phyloP scores from a whole-genome alignment of 1,140 invertebrate genomes.

The Temnothorax curvispinosus region DNA sequence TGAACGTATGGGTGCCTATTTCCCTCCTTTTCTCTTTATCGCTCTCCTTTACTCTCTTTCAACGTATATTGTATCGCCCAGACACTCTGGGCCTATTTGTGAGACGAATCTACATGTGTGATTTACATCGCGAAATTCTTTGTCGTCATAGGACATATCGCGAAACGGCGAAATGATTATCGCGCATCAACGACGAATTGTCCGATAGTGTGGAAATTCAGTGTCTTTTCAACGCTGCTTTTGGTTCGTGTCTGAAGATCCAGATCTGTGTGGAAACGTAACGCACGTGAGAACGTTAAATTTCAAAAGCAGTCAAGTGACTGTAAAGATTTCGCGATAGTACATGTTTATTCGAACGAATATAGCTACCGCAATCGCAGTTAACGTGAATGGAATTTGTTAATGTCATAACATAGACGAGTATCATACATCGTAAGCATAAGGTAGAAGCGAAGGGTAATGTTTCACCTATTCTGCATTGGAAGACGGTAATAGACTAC shows the following conservation, averaged over 20 bases:
- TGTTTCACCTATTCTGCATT: constrained; percentile 60
- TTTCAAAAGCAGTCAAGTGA: constrained; percentile 10
- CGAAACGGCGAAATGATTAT: constrained; percentile 40
- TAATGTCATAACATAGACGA: constrained; percentile 44
- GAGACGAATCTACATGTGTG: constrained; percentile 35
- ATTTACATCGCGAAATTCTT: constrained; percentile 43
- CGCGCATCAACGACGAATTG: constrained; percentile 5
- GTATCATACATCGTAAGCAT: constrained; percentile 41
- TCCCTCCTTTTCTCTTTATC: constrained; percentile 13
- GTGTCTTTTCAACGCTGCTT: constrained; percentile 13
- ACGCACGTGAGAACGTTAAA: not conserved
- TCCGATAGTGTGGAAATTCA: not conserved
- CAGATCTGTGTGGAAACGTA: constrained; percentile 11
- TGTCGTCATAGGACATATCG: constrained; percentile 40
- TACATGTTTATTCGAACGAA: constrained; percentile 42
- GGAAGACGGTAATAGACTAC: constrained; percentile 62
- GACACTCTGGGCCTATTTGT: constrained; percentile 15
- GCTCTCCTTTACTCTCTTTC: not conserved
- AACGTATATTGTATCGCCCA: constrained; percentile 28
- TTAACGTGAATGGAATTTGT: constrained; percentile 47
- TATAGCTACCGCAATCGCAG: constrained; percentile 22
- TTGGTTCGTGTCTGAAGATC: not conserved
- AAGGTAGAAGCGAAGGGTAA: constrained; percentile 13
- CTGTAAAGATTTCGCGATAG: constrained; percentile 52
- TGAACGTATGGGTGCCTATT: constrained; percentile 42